Base-by-base conservation (phyloP, 2,888 invertebrate species). In the Pristionchus exspectatus region DNA sequence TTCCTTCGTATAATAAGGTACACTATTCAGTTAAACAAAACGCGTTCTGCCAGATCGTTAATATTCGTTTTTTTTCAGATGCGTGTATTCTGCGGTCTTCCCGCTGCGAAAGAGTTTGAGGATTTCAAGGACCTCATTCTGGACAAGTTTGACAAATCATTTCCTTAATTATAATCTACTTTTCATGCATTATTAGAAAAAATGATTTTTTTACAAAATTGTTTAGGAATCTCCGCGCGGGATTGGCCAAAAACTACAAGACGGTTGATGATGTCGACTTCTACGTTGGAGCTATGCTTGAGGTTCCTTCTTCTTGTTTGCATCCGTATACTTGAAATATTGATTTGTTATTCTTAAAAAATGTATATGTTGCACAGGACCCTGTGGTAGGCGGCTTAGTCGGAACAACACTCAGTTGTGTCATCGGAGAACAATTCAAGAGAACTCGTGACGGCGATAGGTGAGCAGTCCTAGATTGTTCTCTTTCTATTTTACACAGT, bases 21-120 rank as follows among this genome's bases (percentile, higher is more conserved):
- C 14, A 18, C 16, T 30, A 5, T 74, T 38, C 38, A 38, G 38
- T 50, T 50, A 50, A 50, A 50, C 44, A 50, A 50, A 10, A 50
- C 44, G 10, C 12, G 44, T 50, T 50, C 9, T 7, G 9, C 10
- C 30, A 12, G 27, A 33, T 72, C 33, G 30, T 12, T n/a, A 2
- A 44, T 50, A 50, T 7, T 50, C 9, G 44, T 9, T 50, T 50
- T 7, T n/a, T 4, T 50, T 54, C 50, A 81, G 72, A 93, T 93
- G 91, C 96, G 99, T 16, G 96, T 97, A 93, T 96, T 97, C 93
- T 99, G 99, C 95, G 97, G 98, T 93, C 96, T 99, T 96, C 96
- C 96, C 0, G 96, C 96, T 33, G 98, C 97, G 16, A 91, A 90
- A 54, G 92, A 92, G 24, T 95, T 95, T 85, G 97, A 98, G 84